Evolutionary conservation across 1,140 invertebrate genomes (phyloP).

Genomic region (Mya arenaria): DNA sequence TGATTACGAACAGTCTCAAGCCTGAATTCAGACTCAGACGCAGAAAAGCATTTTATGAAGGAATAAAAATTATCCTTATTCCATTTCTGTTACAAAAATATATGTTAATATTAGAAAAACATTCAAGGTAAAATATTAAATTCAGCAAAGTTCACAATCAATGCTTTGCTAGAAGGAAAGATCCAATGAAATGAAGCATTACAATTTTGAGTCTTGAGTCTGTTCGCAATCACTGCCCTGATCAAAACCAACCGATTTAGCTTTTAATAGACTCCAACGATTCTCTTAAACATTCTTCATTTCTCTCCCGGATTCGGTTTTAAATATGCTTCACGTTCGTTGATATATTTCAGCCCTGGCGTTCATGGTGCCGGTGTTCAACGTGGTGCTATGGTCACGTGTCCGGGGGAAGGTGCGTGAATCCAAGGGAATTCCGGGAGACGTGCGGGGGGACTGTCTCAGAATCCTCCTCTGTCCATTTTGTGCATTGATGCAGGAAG

Average conservation of each 20-base stretch:
- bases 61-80: too few species aligned
- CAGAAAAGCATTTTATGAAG: too few species aligned
- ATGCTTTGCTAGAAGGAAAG: not conserved
- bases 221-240: not conserved
- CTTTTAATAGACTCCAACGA: not conserved
- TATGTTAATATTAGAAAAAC: too few species aligned
- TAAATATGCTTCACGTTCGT: not conserved
- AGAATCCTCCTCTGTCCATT: slow-evolving; percentile 65
- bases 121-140: too few species aligned
- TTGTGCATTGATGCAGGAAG: slow-evolving; percentile 72
- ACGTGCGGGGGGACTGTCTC: slow-evolving; percentile 64
- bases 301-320: too few species aligned
- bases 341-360: slow-evolving; percentile 60
- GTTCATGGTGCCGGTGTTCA: slow-evolving; percentile 67
- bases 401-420: slow-evolving; percentile 73
- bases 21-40: too few species aligned
- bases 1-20: too few species aligned
- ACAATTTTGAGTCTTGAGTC: not conserved
- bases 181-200: not conserved
- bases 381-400: slow-evolving; percentile 57
- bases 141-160: too few species aligned
- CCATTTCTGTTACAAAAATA: too few species aligned
- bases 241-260: not conserved
- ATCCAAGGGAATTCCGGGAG: slow-evolving; percentile 66
- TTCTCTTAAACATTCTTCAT: not conserved